phyloP scores from a whole-genome alignment of 92 coral and sea anemone species.

The Zoanthus sociatus region DNA sequence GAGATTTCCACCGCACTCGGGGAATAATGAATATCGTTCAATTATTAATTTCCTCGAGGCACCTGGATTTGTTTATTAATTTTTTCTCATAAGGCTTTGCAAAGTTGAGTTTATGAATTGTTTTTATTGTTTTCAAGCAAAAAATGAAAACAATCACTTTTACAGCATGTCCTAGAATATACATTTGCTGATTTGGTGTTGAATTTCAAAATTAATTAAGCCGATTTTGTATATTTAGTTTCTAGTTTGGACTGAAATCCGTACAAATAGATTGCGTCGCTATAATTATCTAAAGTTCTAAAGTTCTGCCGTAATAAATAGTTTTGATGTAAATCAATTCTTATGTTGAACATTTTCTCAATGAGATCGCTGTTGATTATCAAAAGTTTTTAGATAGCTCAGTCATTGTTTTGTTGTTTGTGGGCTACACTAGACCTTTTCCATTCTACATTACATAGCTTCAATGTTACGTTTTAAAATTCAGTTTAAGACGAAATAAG shows the following conservation, averaged over 20 bases:
- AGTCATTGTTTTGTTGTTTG: too few species aligned
- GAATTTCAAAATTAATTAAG: not conserved
- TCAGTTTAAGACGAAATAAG: too few species aligned
- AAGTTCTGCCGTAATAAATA: not conserved
- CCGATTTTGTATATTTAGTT: too few species aligned
- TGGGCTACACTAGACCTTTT: too few species aligned
- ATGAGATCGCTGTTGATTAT: too few species aligned
- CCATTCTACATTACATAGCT: too few species aligned
- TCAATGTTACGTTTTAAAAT: too few species aligned
- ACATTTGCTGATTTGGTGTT: not conserved
- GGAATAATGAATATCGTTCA: not conserved
- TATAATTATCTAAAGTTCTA: not conserved
- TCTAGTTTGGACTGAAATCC: not conserved
- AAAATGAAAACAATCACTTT: not conserved
- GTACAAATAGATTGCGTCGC: not conserved
- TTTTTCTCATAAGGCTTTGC: not conserved
- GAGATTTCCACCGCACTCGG: not conserved
- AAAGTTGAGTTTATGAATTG: not conserved
- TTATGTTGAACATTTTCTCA: not conserved
- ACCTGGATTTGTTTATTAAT: not conserved
- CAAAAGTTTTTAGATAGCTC: too few species aligned
- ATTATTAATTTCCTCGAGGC: not conserved
- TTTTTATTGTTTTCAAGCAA: not conserved
- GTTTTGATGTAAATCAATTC: not conserved
- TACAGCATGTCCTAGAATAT: not conserved